These are phyloP conservation scores for Characodon lateralis DNA, from an alignment of 2,797 vertebrate species.

Conservation along the genomic window DNA sequence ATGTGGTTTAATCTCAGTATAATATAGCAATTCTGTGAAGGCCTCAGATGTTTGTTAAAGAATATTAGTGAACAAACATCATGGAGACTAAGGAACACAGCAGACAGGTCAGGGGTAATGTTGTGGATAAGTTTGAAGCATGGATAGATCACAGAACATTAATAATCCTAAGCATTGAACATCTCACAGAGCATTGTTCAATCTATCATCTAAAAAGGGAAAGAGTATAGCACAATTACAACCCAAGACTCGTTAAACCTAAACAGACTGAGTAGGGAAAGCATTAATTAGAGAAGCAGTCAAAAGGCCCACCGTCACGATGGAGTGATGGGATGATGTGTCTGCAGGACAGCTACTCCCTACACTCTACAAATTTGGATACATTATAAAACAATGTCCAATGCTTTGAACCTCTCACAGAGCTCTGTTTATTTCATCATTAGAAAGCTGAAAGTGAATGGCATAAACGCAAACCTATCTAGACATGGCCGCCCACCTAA, in stretches of 20 bases:
- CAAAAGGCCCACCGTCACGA: no score
- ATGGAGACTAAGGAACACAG: neutral
- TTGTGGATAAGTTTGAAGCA: neutral
- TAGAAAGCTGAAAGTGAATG: neutral
- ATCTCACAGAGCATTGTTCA: neutral
- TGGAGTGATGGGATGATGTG: neutral
- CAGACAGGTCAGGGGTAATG: neutral
- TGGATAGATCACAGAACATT: neutral
- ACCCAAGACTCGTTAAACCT: neutral
- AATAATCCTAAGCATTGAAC: neutral
- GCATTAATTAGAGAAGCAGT: no score
- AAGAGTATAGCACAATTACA: neutral
- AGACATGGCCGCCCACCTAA: neutral
- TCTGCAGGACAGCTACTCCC: neutral
- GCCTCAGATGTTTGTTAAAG: neutral
- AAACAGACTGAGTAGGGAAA: no score
- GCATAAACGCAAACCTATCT: neutral
- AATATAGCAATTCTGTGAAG: neutral
- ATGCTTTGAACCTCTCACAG: neutral
- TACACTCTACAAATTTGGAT: neutral
- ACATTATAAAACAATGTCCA: neutral
- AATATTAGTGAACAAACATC: neutral
- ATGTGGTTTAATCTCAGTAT: neutral
- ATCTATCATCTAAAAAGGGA: neutral
- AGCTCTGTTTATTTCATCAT: neutral